These are phyloP conservation scores for Nomada hirtipes DNA, from an alignment of 2,888 invertebrate genomes.

Conservation along the genomic window DNA sequence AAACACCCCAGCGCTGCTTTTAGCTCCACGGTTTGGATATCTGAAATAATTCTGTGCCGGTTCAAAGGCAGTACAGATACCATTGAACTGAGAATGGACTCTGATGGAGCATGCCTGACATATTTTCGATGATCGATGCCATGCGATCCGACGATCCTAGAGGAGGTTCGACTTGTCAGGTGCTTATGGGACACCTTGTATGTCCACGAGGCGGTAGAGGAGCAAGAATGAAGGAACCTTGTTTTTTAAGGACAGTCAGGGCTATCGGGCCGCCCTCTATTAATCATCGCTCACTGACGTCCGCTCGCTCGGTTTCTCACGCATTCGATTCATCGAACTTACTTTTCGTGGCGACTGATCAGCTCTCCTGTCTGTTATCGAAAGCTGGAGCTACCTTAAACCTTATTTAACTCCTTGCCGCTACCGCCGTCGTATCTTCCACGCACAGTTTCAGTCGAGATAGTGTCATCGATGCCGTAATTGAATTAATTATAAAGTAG, in stretches of 20 bases:
- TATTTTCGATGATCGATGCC: conserved; percentile 73
- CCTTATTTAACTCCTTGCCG: conserved; percentile 55
- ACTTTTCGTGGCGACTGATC: conserved; percentile 44
- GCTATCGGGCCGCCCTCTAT: conserved; percentile 73
- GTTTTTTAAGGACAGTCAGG: conserved; percentile 65
- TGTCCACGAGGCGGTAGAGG: conserved; percentile 41
- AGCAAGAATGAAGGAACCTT: conserved; percentile 57
- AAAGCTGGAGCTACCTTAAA: conserved; percentile 45
- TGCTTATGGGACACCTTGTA: conserved; percentile 75
- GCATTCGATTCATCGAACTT: conserved; percentile 67
- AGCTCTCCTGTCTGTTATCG: conserved; percentile 59
- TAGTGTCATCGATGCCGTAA: conserved; percentile 43
- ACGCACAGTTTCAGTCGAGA: conserved; percentile 26
- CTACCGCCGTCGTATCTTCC: conserved; percentile 53
- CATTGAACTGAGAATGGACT: conserved; percentile 43
- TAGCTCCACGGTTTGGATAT: not conserved
- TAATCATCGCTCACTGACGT: conserved; percentile 74
- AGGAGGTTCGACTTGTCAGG: conserved; percentile 64
- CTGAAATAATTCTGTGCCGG: conserved; percentile 10
- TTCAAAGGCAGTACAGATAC: conserved; percentile 18
- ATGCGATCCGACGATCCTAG: conserved; percentile 58
- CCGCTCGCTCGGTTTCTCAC: conserved; percentile 70
- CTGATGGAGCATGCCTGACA: conserved; percentile 59
- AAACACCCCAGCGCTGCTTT: no score
- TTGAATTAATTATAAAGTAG: conserved; percentile 54